Evolutionary conservation across 2,797 vertebrate genomes (phyloP).

Genomic region (Pangasius djambal): DNA sequence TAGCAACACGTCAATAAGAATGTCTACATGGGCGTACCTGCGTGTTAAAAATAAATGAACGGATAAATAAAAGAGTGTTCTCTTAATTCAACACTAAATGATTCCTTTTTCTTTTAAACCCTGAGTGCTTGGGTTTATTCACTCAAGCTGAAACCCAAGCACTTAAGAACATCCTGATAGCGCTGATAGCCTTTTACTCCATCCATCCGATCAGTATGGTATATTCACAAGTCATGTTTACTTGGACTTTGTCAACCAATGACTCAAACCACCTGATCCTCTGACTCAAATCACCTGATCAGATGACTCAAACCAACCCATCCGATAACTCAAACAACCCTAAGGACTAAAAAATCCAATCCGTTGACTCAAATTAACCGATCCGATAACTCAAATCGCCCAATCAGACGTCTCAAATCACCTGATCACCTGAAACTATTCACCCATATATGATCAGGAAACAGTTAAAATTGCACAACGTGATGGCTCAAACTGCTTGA

Average conservation of each 20-base stretch:
- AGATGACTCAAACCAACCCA: background rate
- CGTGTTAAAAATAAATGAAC: slow-evolving; percentile 13
- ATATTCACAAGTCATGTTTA: slow-evolving; percentile 62
- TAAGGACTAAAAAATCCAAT: background rate
- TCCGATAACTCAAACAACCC: background rate
- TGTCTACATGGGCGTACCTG: background rate
- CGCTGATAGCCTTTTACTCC: slow-evolving; percentile 33
- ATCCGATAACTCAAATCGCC: background rate
- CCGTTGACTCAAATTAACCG: background rate
- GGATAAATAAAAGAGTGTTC: background rate
- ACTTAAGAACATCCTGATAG: slow-evolving; percentile 36
- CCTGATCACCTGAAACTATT: background rate
- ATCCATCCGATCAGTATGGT: slow-evolving; percentile 70
- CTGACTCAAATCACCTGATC: background rate
- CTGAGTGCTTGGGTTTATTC: background rate
- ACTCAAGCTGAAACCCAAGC: background rate
- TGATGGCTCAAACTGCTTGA: background rate
- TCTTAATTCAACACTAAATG: background rate
- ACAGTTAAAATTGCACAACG: no score
- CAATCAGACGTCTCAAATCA: background rate
- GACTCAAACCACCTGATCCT: background rate
- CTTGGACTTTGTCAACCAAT: background rate
- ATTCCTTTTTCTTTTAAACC: background rate
- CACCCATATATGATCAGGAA: background rate
- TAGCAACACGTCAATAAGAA: background rate